These are phyloP conservation scores for Paraplagusia blochii DNA, from an alignment of 2,113 vertebrate genomes.

Conservation along the genomic window DNA sequence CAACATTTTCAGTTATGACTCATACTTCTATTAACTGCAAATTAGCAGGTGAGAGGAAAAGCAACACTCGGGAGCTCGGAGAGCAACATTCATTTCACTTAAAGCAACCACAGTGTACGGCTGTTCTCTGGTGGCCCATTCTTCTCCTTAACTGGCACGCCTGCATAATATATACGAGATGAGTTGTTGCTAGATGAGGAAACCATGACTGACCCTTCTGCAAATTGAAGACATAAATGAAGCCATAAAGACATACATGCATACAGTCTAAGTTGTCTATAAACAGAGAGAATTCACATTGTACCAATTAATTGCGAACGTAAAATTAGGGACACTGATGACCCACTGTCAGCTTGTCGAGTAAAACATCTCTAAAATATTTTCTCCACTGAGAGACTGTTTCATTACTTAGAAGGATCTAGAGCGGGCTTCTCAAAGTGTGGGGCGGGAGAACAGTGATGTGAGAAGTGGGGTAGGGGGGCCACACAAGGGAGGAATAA, in stretches of 20 bases:
- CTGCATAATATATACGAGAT: slow-evolving; percentile 6
- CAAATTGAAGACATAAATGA: neutral
- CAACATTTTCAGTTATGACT: neutral
- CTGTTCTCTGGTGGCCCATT: slow-evolving; percentile 3
- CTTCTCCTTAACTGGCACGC: slow-evolving; percentile 6
- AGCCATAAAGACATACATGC: slow-evolving; percentile 2
- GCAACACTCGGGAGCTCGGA: neutral
- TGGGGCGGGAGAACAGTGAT: slow-evolving; percentile 3
- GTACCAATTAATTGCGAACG: neutral
- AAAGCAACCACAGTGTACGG: neutral
- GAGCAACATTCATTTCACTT: neutral
- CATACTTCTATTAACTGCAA: slow-evolving; percentile 3
- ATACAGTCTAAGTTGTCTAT: neutral
- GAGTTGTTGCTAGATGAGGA: neutral
- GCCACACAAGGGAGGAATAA: too few relatives aligned
- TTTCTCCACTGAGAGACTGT: slow-evolving; percentile 51
- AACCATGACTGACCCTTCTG: neutral
- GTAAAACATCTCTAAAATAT: slow-evolving; percentile 43
- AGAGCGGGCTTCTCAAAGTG: slow-evolving; percentile 16
- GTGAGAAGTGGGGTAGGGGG: too few relatives aligned
- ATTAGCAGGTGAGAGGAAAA: slow-evolving; percentile 5
- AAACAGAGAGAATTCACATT: neutral
- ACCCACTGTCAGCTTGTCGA: slow-evolving; percentile 19
- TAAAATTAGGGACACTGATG: slow-evolving; percentile 4
- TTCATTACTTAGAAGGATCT: slow-evolving; percentile 68